Evolutionary conservation across 2,797 vertebrate genomes (phyloP).

Genomic region (Myotis vivesi): DNA sequence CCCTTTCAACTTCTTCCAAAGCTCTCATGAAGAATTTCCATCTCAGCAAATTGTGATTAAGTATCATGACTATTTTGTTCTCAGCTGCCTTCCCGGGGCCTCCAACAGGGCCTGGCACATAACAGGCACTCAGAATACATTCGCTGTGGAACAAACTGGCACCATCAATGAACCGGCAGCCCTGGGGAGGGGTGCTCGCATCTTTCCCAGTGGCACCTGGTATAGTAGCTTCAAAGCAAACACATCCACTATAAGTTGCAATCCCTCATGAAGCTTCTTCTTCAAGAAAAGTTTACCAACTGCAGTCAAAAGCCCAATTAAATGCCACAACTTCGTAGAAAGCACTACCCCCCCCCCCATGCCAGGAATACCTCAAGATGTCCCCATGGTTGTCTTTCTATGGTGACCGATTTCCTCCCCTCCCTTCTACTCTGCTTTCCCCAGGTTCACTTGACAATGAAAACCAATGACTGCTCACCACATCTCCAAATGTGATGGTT

Average conservation of each 20-base stretch:
- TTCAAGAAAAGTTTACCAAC: conserved; percentile 9
- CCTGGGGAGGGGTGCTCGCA: rapidly evolving
- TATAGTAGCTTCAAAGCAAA: neutral
- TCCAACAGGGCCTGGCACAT: neutral
- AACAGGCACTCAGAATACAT: neutral
- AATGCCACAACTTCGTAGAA: neutral
- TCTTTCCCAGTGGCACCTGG: neutral
- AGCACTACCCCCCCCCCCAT: neutral
- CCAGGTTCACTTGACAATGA: neutral
- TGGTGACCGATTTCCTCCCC: neutral
- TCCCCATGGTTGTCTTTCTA: neutral
- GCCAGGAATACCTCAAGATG: neutral
- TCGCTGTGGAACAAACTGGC: neutral
- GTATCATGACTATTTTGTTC: conserved; percentile 26
- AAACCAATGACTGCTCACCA: neutral
- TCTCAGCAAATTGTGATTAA: conserved; percentile 42
- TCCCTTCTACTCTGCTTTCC: neutral
- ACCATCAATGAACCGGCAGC: neutral
- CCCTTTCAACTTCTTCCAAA: neutral
- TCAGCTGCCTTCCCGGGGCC: conserved; percentile 16
- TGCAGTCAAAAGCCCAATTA: neutral
- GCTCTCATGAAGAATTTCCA: neutral
- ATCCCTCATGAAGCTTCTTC: conserved; percentile 22
- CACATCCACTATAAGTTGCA: neutral
- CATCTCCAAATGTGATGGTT: too few species aligned